Evolutionary conservation across 2,113 vertebrate species (phyloP).

Genomic region (Accipiter virgatus): DNA sequence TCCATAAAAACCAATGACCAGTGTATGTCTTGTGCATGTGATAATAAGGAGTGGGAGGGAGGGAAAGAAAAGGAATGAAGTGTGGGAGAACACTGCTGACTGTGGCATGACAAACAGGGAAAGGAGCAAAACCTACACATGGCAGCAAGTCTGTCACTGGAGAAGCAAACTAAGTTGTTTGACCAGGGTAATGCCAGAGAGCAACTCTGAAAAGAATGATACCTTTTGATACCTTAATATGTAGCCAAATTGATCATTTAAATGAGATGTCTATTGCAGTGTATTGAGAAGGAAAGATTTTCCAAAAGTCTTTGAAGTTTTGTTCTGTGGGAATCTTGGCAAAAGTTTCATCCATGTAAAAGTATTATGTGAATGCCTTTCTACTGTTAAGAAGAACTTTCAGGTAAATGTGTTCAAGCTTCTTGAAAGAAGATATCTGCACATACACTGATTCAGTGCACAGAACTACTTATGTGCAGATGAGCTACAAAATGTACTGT

Average conservation of each 20-base stretch:
- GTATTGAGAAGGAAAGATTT: neutral
- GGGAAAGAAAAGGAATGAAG: neutral
- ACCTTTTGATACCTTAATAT: neutral
- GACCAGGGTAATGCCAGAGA: neutral
- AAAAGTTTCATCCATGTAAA: neutral
- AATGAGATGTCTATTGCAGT: neutral
- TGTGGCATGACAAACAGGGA: neutral
- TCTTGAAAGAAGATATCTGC: neutral
- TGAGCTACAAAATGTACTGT: neutral
- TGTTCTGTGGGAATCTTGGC: neutral
- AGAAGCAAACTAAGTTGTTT: neutral
- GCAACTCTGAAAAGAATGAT: neutral
- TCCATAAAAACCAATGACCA: neutral
- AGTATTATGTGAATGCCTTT: neutral
- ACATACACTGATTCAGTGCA: neutral
- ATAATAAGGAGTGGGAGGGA: neutral
- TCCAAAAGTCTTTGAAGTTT: neutral
- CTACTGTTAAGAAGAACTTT: neutral
- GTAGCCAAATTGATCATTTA: neutral
- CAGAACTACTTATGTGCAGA: neutral
- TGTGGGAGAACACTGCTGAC: neutral
- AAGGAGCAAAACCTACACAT: neutral
- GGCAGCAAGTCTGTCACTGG: neutral
- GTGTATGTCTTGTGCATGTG: neutral
- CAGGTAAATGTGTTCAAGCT: neutral